Percentiles rank a stretch among this genome's conserved stretches.
Conservation (phyloP, 2,797 vertebrate species). For the Dipus sagitta region DNA sequence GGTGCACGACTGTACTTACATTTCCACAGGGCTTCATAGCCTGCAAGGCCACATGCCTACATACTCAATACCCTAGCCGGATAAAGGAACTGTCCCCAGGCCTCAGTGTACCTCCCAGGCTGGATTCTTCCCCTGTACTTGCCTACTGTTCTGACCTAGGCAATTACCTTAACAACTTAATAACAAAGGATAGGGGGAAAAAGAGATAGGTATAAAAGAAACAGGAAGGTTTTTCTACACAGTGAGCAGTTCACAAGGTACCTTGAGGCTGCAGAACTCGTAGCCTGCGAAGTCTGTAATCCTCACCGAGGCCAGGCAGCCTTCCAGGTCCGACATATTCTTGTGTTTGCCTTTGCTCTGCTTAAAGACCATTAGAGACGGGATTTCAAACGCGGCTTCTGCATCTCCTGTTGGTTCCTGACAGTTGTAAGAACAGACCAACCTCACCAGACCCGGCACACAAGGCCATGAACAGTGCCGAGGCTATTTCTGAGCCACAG, state of each 20-base stretch:
- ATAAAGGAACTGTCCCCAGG: background rate
- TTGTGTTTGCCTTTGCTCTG: conserved; percentile 93
- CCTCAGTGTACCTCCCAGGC: background rate
- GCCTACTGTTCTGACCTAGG: background rate
- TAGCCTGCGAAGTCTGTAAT: conserved; percentile 88
- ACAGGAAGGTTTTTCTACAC: background rate
- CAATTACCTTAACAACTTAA: conserved; percentile 24
- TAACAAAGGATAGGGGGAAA: background rate
- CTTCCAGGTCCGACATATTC: conserved; percentile 90
- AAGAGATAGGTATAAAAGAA: background rate
- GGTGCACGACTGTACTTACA: no score
- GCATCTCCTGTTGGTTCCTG: background rate
- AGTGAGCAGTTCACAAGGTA: conserved; percentile 57
- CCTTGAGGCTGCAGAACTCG: conserved; percentile 89
- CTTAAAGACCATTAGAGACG: conserved; percentile 66
- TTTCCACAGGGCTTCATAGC: background rate
- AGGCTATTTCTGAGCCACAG: background rate
- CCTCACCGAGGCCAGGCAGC: conserved; percentile 89
- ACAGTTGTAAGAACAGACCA: background rate
- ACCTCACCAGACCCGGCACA: background rate
- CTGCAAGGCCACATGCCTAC: background rate
- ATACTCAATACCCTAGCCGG: background rate
- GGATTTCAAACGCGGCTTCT: background rate
- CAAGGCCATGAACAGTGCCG: background rate
- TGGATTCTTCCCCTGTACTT: background rate